Conservation (phyloP, 2,888 invertebrate genomes). For the Sisyra terminalis region DNA sequence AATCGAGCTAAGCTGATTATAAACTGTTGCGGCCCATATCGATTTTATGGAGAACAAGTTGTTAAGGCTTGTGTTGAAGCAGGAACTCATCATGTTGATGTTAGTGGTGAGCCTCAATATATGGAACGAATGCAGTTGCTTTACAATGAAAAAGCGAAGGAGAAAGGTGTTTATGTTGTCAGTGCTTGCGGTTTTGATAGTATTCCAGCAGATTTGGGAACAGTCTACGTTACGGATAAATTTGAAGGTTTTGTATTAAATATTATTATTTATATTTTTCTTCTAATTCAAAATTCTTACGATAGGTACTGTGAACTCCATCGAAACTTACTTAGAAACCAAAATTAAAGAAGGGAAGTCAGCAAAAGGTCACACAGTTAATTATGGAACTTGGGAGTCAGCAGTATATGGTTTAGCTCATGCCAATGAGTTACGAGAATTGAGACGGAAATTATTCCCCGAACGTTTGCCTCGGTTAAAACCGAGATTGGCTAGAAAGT, state of each 20-base stretch:
- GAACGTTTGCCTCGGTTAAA: conserved; percentile 41
- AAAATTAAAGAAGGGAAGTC: conserved; percentile 21
- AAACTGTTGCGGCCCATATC: conserved; percentile 87
- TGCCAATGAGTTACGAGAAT: conserved; percentile 37
- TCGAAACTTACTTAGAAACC: conserved; percentile 48
- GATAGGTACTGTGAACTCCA: conserved; percentile 55
- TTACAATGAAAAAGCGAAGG: conserved; percentile 55
- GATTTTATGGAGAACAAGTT: conserved; percentile 77
- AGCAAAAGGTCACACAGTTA: conserved; percentile 34
- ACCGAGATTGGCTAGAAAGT: conserved; percentile 40
- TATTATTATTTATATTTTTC: background rate
- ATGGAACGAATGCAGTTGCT: conserved; percentile 73
- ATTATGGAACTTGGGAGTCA: conserved; percentile 85
- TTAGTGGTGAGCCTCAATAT: conserved; percentile 84
- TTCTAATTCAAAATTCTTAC: conserved; percentile 9
- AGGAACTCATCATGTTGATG: conserved; percentile 77
- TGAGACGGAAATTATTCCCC: conserved; percentile 53
- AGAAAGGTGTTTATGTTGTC: conserved; percentile 70
- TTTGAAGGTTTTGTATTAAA: conserved; percentile 41
- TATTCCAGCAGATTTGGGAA: conserved; percentile 78
- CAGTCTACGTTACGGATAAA: conserved; percentile 57
- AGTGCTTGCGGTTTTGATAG: conserved; percentile 91
- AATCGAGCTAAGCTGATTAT: conserved; percentile 58
- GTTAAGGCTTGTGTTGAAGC: conserved; percentile 67
- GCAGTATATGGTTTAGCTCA: conserved; percentile 60